A percentile compares a stretch with the other conserved stretches of the same genome.
Evolutionary conservation across 2,113 vertebrate genomes (phyloP).

Genomic region (Zeus faber): DNA sequence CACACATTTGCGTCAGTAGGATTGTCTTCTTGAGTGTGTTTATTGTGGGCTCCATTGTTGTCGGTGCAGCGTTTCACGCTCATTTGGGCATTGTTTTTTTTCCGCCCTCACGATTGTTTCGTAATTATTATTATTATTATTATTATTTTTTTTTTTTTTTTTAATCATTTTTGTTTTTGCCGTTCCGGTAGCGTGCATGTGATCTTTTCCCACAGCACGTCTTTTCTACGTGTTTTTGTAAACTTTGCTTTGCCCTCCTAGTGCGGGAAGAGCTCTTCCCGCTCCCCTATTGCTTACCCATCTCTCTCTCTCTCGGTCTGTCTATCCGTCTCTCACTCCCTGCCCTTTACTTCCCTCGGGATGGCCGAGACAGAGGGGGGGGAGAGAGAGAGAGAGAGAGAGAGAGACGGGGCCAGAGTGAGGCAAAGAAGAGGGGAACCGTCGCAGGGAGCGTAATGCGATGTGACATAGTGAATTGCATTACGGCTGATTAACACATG

Average conservation of each 20-base stretch:
- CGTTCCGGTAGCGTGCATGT: too few species aligned
- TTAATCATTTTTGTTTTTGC: too few species aligned
- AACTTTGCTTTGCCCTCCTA: background rate
- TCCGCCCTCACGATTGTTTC: too few species aligned
- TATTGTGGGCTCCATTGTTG: too few species aligned
- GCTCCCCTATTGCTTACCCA: background rate
- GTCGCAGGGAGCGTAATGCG: constrained; percentile 49
- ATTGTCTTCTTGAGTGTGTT: too few species aligned
- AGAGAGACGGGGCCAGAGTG: constrained; percentile 17
- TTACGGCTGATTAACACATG: constrained; percentile 64
- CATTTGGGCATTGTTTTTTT: too few species aligned
- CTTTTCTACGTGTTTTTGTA: background rate
- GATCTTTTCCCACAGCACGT: background rate
- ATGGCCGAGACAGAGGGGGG: constrained; percentile 29
- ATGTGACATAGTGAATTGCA: constrained; percentile 57
- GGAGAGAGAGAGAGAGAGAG: constrained; percentile 11
- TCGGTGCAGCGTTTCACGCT: too few species aligned
- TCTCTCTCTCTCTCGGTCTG: background rate
- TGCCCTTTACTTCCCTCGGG: constrained; percentile 15
- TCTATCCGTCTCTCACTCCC: background rate
- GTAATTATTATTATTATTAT: too few species aligned
- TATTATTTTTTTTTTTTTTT: too few species aligned
- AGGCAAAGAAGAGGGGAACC: constrained; percentile 30
- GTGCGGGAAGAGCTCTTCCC: background rate
- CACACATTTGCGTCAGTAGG: constrained; percentile 34